Conservation (phyloP, 2,888 invertebrate species). For the Apamea anceps region DNA sequence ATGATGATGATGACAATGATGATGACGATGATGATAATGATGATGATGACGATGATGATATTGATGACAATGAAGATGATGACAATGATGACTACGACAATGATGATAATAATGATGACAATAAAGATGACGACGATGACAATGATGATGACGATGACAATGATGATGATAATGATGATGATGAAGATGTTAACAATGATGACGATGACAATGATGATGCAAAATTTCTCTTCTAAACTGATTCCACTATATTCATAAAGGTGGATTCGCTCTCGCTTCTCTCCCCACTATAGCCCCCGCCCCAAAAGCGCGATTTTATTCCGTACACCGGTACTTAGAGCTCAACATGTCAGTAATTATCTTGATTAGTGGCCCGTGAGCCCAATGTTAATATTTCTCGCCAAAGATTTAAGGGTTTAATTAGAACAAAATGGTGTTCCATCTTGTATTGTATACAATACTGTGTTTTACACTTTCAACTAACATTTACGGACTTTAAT, state of each 20-base stretch:
- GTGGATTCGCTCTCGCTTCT: constrained; percentile 22
- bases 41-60: not conserved
- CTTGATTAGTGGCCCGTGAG: constrained; percentile 68
- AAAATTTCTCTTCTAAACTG: not conserved
- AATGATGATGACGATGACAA: not conserved
- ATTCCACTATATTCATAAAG: not conserved
- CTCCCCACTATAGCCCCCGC: not conserved
- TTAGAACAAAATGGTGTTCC: constrained; percentile 62
- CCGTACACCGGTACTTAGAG: constrained; percentile 45
- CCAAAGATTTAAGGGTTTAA: constrained; percentile 66
- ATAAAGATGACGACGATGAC: too few species aligned
- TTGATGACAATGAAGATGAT: too few species aligned
- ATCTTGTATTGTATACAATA: constrained; percentile 40
- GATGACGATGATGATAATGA: not conserved
- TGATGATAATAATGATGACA: not conserved
- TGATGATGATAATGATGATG: too few species aligned
- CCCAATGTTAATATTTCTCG: constrained; percentile 64
- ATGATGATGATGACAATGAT: too few species aligned
- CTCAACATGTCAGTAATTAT: constrained; percentile 68
- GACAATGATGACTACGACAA: too few species aligned
- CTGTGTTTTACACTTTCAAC: constrained; percentile 18
- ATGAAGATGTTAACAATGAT: too few species aligned
- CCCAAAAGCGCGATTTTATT: constrained; percentile 50
- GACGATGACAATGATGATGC: not conserved
- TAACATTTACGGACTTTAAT: constrained; percentile 8